These are phyloP conservation scores for Falco concolor DNA, from an alignment of 2,797 vertebrate genomes.

Conservation along the genomic window DNA sequence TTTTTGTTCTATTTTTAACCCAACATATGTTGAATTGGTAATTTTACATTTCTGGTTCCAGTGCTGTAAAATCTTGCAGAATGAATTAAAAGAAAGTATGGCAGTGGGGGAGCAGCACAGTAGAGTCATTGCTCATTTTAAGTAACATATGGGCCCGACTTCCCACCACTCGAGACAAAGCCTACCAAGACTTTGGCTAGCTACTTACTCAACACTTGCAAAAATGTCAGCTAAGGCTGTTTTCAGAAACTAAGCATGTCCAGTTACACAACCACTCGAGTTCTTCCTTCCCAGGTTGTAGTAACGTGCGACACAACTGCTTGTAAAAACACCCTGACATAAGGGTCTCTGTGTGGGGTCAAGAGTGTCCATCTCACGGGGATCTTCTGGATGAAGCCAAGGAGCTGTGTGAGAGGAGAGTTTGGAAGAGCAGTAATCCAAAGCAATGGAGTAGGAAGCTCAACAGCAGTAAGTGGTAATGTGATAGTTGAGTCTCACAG, in stretches of 20 bases:
- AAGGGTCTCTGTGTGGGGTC: neutral
- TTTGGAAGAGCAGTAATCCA: neutral
- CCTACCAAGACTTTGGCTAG: neutral
- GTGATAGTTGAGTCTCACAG: neutral
- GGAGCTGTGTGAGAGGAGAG: neutral
- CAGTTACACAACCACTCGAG: neutral
- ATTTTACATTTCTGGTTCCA: neutral
- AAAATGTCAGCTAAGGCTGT: neutral
- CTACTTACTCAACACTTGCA: neutral
- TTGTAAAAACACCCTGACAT: rapidly evolving
- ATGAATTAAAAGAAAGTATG: neutral
- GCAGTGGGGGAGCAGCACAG: neutral
- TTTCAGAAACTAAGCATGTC: rapidly evolving
- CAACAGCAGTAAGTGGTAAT: neutral
- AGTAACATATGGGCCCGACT: neutral
- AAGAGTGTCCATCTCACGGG: neutral
- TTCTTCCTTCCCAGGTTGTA: neutral
- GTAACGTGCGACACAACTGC: neutral
- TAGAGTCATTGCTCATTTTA: neutral
- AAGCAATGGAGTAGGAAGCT: neutral
- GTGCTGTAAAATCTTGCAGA: neutral
- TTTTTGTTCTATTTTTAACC: neutral
- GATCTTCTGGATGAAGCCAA: neutral
- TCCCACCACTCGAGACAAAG: neutral
- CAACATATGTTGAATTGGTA: neutral